Evolutionary conservation across 1,140 invertebrate genomes (phyloP), one percentile per base, ranked within the genome.

Genomic region (Laupala kohalensis): DNA sequence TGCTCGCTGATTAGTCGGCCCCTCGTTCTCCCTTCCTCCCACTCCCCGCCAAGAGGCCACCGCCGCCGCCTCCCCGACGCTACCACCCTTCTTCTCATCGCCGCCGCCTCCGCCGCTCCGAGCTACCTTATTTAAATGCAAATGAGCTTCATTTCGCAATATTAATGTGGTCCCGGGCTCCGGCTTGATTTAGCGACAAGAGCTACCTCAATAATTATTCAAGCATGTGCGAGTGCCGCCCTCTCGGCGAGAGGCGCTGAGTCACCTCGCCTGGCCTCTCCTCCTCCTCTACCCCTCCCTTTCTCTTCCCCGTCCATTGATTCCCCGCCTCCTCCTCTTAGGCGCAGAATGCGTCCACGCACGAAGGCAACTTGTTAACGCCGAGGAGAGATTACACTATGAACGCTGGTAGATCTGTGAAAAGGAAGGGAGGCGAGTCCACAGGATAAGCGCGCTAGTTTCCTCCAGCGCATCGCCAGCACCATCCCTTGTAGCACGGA

Each of bases 131-230:
- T 90, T 90, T 90, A 89, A 89, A 90, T 89, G 89, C 86, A 90
- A 90, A 90, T 90, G 88, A 90, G 89, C 87, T 90, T 89, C 88
- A 89, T 90, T 90, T 89, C 87, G 86, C 87, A 87, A 89, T 89
- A 90, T 90, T 90, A 90, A 90, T 90, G 88, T 89, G 86, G 85
- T 29, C 19, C 19, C 2, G 5, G 24, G 4, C 4, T 29, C 25
- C 25, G 67, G 67, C 25, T 68, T 68, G 67, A 68, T 68, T 68
- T 68, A 68, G 67, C 67, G 67, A 68, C 25, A 68, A 28, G 67
- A 68, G 67, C 25, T 68, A 29, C 67, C 29, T 68, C 67, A 68
- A 68, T 68, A 68, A 68, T 68, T 68, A 68, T 68, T 68, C 67
- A 68, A 29, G 25, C 67, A 68, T 68, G 67, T 68, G 67, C 29